Evolutionary conservation across 2,797 vertebrate genomes (phyloP), one percentile per base, ranked within the genome.

Genomic region (Hyperoplus lanceolatus): DNA sequence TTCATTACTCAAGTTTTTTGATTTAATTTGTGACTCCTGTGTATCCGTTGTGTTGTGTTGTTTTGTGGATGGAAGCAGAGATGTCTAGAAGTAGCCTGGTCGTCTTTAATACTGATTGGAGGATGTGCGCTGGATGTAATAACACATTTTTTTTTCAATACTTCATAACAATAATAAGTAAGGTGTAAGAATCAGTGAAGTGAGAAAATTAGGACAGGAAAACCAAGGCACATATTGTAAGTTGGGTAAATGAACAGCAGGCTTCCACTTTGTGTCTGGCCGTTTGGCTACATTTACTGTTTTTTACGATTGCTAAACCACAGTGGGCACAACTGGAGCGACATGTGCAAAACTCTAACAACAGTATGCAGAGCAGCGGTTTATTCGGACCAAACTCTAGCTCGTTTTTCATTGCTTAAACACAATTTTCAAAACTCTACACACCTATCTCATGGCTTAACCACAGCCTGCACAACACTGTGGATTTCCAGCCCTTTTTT

Each of bases 201-300:
- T 16, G n/a, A 75, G 45, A 57, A 57, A 50, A 57, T 43, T 14
- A 43, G 12, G 12, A 53, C 10, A 8, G 55, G 0, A 76, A 75
- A 61, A 70, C 55, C 60, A 21, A 65, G 13, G n/a, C 9, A 49
- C 0, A 6, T 42, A 54, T 36, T 54, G 41, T 63, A 61, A 61
- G 21, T 36, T 53, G 39, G 43, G 38, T 14, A 70, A 65, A 45
- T 48, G 57, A 71, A 15, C 14, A 61, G 13, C 14, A 61, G 56
- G 16, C 58, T 41, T 48, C 69, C 73, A 42, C 53, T 65, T 46
- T 75, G 70, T 81, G 66, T 70, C 67, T 66, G 13, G 70, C 41
- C 82, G 64, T 79, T 75, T 74, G 64, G 45, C 49, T 81, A 51
- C 76, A 73, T 84, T 79, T 82, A 21, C 21, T 2, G 21, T 21